phyloP scores from a whole-genome alignment of 2,888 invertebrate species.

The Sussaba pulchella region DNA sequence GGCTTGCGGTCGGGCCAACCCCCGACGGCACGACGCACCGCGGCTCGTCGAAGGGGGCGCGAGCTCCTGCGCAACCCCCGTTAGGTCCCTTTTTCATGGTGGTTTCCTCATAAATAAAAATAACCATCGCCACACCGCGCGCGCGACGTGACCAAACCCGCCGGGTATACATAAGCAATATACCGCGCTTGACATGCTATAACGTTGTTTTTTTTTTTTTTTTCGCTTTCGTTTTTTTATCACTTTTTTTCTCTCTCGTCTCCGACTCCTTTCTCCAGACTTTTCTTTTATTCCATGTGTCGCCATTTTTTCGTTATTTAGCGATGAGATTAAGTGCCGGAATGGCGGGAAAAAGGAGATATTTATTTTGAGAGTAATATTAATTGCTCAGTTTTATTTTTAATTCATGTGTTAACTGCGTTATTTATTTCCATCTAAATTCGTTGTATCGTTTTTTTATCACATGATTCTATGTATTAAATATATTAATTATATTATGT shows the following conservation, averaged over 20 bases:
- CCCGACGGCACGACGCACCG: constrained; percentile 50
- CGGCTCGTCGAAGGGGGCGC: constrained; percentile 70
- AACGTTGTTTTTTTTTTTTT: constrained; percentile 41
- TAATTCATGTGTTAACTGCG: too few relatives aligned
- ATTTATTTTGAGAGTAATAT: background rate
- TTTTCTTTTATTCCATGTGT: constrained; percentile 8
- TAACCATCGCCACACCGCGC: constrained; percentile 78
- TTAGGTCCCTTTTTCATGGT: constrained; percentile 82
- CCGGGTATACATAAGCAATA: constrained; percentile 80
- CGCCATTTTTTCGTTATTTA: constrained; percentile 14
- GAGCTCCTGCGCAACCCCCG: constrained; percentile 51
- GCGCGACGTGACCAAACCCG: constrained; percentile 72
- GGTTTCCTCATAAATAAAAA: constrained; percentile 84
- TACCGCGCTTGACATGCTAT: constrained; percentile 73
- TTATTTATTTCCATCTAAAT: too few relatives aligned
- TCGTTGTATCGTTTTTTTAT: too few relatives aligned
- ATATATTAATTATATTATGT: too few relatives aligned
- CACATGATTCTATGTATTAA: too few relatives aligned
- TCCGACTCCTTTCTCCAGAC: background rate
- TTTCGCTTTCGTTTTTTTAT: constrained; percentile 2
- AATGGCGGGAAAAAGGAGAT: too few relatives aligned
- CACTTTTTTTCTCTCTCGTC: background rate
- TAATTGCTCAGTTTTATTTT: background rate
- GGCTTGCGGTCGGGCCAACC: constrained; percentile 58
- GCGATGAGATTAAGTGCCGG: background rate